A percentile compares a stretch with the other conserved stretches of the same genome.
These are phyloP conservation scores for Thunnus albacares DNA, from an alignment of 2,797 vertebrate genomes.

Conservation along the genomic window DNA sequence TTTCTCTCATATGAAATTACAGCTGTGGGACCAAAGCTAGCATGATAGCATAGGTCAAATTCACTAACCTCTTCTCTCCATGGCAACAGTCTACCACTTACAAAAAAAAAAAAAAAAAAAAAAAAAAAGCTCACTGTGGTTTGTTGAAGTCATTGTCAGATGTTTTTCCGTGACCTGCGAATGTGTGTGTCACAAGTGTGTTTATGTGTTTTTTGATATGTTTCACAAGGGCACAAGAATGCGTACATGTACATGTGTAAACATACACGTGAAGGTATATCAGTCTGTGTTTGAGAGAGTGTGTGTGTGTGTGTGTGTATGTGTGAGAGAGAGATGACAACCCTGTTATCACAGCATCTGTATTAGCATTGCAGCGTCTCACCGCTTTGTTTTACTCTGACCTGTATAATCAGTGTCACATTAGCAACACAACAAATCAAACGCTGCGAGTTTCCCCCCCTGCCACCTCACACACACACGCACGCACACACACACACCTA, in stretches of 20 bases:
- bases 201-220: conserved; percentile 36
- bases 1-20: conserved; percentile 85
- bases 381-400: conserved; percentile 98
- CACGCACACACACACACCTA: conserved; percentile 43
- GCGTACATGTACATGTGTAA: conserved; percentile 37
- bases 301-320: conserved; percentile 40
- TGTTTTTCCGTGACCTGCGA: conserved; percentile 60
- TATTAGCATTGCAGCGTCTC: conserved; percentile 94
- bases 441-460: conserved; percentile 73
- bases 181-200: conserved; percentile 43
- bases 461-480: conserved; percentile 53
- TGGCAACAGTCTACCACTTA: conserved; percentile 82
- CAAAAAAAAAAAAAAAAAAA: conserved; percentile 46
- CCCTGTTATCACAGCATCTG: conserved; percentile 84
- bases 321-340: conserved; percentile 49
- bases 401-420: conserved; percentile 99
- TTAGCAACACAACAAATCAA: conserved; percentile 99
- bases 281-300: conserved; percentile 31
- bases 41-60: conserved; percentile 87
- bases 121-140: conserved; percentile 64
- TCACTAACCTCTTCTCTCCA: conserved; percentile 85
- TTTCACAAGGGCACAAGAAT: conserved; percentile 43
- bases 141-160: conserved; percentile 80
- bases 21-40: conserved; percentile 81
- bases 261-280: conserved; percentile 43